Evolutionary conservation across 1,140 invertebrate genomes (phyloP), one percentile per base, ranked within the genome.

Genomic region (Drosophila burlai): DNA sequence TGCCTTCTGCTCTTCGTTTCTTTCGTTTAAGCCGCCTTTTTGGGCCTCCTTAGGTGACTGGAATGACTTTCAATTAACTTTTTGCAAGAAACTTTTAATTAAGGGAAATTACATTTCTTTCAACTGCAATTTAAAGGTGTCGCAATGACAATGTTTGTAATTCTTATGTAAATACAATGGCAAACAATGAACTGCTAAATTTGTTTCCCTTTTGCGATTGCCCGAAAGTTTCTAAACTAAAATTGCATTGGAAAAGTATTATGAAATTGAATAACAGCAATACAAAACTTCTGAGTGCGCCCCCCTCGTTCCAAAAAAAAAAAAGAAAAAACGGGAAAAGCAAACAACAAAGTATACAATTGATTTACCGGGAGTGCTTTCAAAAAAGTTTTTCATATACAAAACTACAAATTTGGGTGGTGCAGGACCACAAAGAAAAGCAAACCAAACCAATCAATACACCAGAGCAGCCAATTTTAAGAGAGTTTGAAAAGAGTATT

Each of bases 301-400:
- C 34, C 24, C 34, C 34, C 34, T 36, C 11, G 4, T 36, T 13
- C 34, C 4, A 21, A 31, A 71, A 59, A 38, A 15, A 76, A 75
- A 59, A 18, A 24, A 24, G 3, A 3, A 24, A 2, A 24, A 24
- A 2, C 2, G 24, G 24, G 24, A 24, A 24, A 2, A 24, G 40
- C 69, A 63, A 75, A 75, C 69, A 65, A 45, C 46, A 77, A 77
- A 77, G 57, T 77, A 62, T 38, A 61, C 63, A 77, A 77, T 77
- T 77, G 74, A 77, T 69, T 77, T 38, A 38, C 18, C 15, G 52
- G 50, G 31, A 50, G 49, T 31, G 74, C 74, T 77, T 77, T 69
- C 34, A 29, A 26, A 52, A 64, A 78, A 79, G 21, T 79, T 79
- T 64, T 71, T n/a, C 31, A 55, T 52, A 61, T 46, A 73, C 54